Evolutionary conservation across 1,140 invertebrate species (phyloP), one percentile per base, ranked within the genome.

Genomic region (Drosophila orosa): DNA sequence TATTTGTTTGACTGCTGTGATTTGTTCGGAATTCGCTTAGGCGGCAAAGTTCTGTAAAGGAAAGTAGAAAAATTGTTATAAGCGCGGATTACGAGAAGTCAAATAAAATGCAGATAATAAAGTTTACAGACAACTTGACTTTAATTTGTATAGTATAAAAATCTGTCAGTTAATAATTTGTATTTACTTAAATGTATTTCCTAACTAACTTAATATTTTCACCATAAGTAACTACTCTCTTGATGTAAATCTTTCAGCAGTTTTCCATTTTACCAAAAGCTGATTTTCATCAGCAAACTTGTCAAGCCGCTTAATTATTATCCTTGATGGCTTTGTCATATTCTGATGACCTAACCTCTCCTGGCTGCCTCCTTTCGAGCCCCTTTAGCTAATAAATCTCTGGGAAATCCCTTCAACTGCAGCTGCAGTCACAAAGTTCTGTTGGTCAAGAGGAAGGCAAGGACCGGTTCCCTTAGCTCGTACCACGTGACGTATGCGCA

Each of bases 401-500:
- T 19, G 24, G 35, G 33, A 35, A 59, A 55, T 45, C 52, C 71
- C 60, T 74, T 74, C 73, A 75, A 47, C 47, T 59, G 61, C 73
- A 75, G 61, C 29, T 6, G 48, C 29, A 56, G 68, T 40, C 57
- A 33, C 67, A 72, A 55, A 39, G 40, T 72, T 71, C 6, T 33
- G 39, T 39, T 74, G 69, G 72, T 37, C 72, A 42, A 17, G 15
- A 39, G 56, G 9, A 15, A n/a, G 24, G 59, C 37, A 13, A 35
- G 5, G 15, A 3, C 15, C 17, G 7, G 6, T n/a, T n/a, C 48
- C 35, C 25, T 22, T 25, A 5, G 39, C 27, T n/a, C 2, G n/a
- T 31, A 15, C 58, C 48, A 65, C 73, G 65, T 75, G 73, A 75
- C 73, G 74, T 76, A 76, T 67, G 72, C 55, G 62, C 63, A 76